Base-by-base conservation (phyloP, 2,888 invertebrate species). In the Augochlorella aurata region DNA sequence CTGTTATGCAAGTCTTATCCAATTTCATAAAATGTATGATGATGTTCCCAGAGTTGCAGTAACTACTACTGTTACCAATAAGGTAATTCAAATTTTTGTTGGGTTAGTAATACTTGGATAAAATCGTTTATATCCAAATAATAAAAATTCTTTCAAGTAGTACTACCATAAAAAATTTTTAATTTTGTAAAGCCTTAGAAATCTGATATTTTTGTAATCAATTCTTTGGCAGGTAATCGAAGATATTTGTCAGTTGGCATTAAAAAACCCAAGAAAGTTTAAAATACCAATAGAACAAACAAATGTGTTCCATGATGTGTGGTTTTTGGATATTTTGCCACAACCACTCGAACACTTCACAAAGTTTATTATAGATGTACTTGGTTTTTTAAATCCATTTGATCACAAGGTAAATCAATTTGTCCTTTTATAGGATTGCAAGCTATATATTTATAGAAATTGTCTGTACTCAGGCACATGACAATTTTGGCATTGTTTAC, bases 281-380 rank as follows among this genome's bases (percentile, higher is more conserved):
- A 67, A 18, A 54, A 16, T 77, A 7, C 47, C 73, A 1, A 44
- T 67, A 9, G 50, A 67, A 21, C 29, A 54, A 52, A 70, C 68
- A 29, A 77, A 63, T 52, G 49, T 81, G 38, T 50, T 63, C 12
- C 18, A 67, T 24, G 82, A 82, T 52, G 44, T 77, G 38, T 69
- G 63, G 65, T 77, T 77, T 52, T 8, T 81, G 49, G 82, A 82
- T 67, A 67, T 44, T 14, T 38, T 82, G 49, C 16, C 45, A 4
- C 1, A 65, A 14, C 80, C 82, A 3, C 45, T 82, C 1, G 38
- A 80, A 4, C 80, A 82, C n/a, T 69, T 82, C 21, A 69, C 44
- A 54, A 18, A 5, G 4, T 81, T 66, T 58, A 52, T 82, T 14
- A 2, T 47, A 24, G 8, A 73, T 66, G n/a, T n/a, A 1, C 65